phyloP scores from a whole-genome alignment of 2,888 invertebrate species.

The Euplexia lucipara region DNA sequence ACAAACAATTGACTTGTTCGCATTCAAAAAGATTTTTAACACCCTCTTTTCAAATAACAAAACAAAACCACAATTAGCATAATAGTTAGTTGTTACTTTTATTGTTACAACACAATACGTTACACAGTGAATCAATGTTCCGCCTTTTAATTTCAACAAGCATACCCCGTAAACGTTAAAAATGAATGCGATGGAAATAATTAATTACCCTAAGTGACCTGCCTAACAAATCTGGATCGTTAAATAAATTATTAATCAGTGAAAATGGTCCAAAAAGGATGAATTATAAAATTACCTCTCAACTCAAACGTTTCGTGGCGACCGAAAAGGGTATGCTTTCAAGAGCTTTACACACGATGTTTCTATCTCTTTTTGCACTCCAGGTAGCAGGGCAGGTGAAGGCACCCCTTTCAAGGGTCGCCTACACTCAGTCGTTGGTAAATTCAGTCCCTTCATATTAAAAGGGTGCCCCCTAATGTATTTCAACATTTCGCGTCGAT shows the following conservation, averaged over 20 bases:
- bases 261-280: conserved; percentile 89
- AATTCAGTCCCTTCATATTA: conserved; percentile 58
- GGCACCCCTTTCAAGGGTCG: conserved; percentile 79
- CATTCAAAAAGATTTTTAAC: conserved; percentile 71
- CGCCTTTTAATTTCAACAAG: conserved; percentile 41
- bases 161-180: conserved; percentile 29
- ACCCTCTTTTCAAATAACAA: conserved; percentile 83
- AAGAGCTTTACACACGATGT: conserved; percentile 76
- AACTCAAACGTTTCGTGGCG: conserved; percentile 86
- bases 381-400: conserved; percentile 65
- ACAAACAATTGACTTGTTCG: conserved; percentile 85
- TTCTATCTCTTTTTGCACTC: conserved; percentile 65
- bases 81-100: conserved; percentile 80
- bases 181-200: conserved; percentile 71
- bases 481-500: conserved; percentile 27
- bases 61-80: conserved; percentile 91
- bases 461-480: conserved; percentile 53
- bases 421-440: conserved; percentile 60
- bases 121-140: conserved; percentile 27
- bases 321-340: conserved; percentile 83
- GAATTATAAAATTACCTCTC: conserved; percentile 88
- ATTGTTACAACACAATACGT: conserved; percentile 65
- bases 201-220: conserved; percentile 80
- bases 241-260: conserved; percentile 86
- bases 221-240: conserved; percentile 80